Evolutionary conservation across 1,140 invertebrate species (phyloP), one percentile per base, ranked within the genome.

Genomic region (Leptinotarsa defecta): DNA sequence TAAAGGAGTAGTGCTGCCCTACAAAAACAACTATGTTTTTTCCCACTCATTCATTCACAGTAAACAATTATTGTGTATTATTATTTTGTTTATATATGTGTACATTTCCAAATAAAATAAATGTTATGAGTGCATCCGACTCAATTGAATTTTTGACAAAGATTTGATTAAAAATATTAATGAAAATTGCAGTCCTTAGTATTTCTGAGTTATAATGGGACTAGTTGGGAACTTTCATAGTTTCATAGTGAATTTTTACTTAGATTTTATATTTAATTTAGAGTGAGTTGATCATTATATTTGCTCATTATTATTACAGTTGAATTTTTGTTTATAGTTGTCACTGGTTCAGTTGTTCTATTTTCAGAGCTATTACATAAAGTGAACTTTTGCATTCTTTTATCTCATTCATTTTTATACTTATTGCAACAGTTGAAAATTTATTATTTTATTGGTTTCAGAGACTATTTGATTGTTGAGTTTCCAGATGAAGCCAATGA

Each of bases 61-160:
- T 65, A 13, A 65, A 22, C 63, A 17, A 17, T 65, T 65, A 17
- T n/a, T 22, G 1, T 27, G 13, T 15, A 17, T n/a, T 17, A 65
- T 65, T 65, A 65, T 65, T 65, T 65, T 13, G 3, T 15, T 13
- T 22, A 65, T 20, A 65, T 22, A 65, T 65, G 19, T 65, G 19
- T 65, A 65, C 19, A 65, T 52, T 65, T 65, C 63, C 63, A 65
- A 65, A 65, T 65, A 65, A 65, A 19, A 65, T 65, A n/a, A 65
- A 65, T 65, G 24, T 65, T 8, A 65, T 65, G 63, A 65, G 63
- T 65, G 63, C 63, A 65, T 65, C 24, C 13, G 63, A 65, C 63
- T 24, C 63, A 65, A 65, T 65, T 65, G 63, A 22, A 65, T 65
- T 65, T 65, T 65, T 65, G 17, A 13, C 49, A 52, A 52, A 13